Conservation (phyloP, 2,797 vertebrate genomes). For the Prionace glauca region DNA sequence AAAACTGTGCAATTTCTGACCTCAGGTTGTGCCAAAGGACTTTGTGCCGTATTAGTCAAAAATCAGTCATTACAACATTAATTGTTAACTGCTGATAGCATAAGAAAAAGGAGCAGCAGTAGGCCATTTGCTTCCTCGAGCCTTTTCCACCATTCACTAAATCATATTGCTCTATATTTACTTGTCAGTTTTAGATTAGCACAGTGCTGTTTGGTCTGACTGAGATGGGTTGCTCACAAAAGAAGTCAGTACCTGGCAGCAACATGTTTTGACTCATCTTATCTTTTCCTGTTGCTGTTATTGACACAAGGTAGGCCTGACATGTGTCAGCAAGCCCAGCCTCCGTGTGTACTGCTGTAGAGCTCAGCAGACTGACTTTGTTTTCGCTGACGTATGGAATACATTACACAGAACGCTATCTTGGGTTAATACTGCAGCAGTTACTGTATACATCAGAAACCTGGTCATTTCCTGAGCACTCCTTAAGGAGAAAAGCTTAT, state of each 20-base stretch:
- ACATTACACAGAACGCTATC: too few relatives aligned
- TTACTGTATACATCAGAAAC: neutral
- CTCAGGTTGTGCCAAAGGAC: neutral
- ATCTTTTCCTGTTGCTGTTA: neutral
- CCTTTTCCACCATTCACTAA: neutral
- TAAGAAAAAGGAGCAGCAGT: neutral
- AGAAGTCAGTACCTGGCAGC: neutral
- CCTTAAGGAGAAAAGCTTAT: neutral
- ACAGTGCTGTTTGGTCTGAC: neutral
- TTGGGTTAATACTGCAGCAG: constrained; percentile 11
- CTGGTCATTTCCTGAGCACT: neutral
- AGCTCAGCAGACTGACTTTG: neutral
- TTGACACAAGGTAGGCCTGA: neutral
- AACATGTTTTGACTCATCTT: constrained; percentile 3
- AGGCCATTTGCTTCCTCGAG: neutral
- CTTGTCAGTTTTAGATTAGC: neutral
- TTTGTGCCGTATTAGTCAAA: neutral
- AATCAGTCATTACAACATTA: neutral
- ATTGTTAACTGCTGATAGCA: neutral
- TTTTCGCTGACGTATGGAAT: neutral
- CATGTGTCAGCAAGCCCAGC: constrained; percentile 27
- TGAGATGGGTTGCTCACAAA: neutral
- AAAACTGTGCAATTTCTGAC: neutral
- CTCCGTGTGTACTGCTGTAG: neutral
- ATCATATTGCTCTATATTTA: neutral